Evolutionary conservation across 2,113 vertebrate species (phyloP), one percentile per base, ranked within the genome.

Genomic region (Scopus umbretta): DNA sequence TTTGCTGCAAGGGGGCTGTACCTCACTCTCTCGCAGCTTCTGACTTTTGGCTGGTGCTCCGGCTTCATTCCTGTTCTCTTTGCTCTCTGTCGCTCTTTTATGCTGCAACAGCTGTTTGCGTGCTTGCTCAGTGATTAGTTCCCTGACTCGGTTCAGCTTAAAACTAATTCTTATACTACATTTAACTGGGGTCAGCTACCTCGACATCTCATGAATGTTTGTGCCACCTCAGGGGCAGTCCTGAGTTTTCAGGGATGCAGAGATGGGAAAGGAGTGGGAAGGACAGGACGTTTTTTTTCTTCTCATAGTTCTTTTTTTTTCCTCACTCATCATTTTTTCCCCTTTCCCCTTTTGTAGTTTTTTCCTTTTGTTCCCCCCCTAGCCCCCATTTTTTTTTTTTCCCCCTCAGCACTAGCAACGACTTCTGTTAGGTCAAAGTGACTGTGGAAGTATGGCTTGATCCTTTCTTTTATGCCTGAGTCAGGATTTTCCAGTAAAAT

Each of bases 401-500:
- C n/a, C n/a, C 11, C 13, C 59, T 22, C 10, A 56, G 43, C 16
- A 26, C n/a, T 43, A 56, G 38, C 65, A 61, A 2, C 67, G 23
- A 43, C 49, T 86, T 84, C 59, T 80, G 4, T 80, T 91, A 53
- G 14, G 68, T 78, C 52, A 81, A 62, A 83, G 40, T 49, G 20
- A 22, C 65, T 78, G 27, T 63, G 42, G 52, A 73, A 89, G 18
- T 47, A 63, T 67, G 27, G 53, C 22, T 61, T 10, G 5, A 40
- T 88, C 79, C 30, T 88, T 61, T 82, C 29, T 88, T 89, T 61
- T 70, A 17, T 85, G 73, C 80, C 79, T 61, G 16, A 66, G 73
- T 94, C 49, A 82, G 86, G 84, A 58, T 95, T 96, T 97, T 97
- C 53, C 53, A 66, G 38, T 87, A 53, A 92, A 91, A 75, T 75